Conservation (phyloP, 2,888 invertebrate species). For the Dasysyrphus albostriatus region DNA sequence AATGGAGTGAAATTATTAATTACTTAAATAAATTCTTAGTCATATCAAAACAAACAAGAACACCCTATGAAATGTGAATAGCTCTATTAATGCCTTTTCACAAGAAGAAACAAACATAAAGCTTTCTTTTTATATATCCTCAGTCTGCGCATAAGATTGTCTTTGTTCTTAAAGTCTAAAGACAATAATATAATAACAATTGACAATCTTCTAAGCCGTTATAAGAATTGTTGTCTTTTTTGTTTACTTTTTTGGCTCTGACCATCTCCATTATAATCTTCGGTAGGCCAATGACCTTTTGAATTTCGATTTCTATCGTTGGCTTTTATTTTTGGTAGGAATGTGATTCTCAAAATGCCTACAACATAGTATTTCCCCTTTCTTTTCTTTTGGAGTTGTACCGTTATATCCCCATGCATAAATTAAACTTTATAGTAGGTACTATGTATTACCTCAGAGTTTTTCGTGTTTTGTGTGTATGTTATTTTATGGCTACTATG, state of each 20-base stretch:
- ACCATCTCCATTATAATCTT: background rate
- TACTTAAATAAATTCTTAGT: too few relatives aligned
- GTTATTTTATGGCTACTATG: conserved; percentile 24
- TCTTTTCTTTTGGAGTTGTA: conserved; percentile 38
- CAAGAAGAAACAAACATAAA: background rate
- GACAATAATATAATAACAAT: background rate
- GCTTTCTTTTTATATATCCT: background rate
- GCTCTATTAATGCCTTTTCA: too few relatives aligned
- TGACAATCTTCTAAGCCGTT: conserved; percentile 15
- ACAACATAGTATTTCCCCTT: conserved; percentile 55
- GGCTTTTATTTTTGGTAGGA: conserved; percentile 20
- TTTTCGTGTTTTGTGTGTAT: background rate
- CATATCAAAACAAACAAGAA: background rate
- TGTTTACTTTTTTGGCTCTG: conserved; percentile 17
- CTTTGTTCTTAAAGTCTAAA: background rate
- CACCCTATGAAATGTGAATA: background rate
- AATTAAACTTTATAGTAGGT: conserved; percentile 45
- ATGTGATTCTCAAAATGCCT: conserved; percentile 1
- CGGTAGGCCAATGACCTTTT: conserved; percentile 61
- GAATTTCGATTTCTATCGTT: conserved; percentile 72
- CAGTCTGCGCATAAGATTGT: background rate
- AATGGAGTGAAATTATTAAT: too few relatives aligned
- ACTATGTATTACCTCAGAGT: conserved; percentile 52
- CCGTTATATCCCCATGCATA: conserved; percentile 66
- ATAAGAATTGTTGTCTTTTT: background rate